Base-by-base conservation (phyloP, 2,888 invertebrate genomes). In the Schizaphis graminum region DNA sequence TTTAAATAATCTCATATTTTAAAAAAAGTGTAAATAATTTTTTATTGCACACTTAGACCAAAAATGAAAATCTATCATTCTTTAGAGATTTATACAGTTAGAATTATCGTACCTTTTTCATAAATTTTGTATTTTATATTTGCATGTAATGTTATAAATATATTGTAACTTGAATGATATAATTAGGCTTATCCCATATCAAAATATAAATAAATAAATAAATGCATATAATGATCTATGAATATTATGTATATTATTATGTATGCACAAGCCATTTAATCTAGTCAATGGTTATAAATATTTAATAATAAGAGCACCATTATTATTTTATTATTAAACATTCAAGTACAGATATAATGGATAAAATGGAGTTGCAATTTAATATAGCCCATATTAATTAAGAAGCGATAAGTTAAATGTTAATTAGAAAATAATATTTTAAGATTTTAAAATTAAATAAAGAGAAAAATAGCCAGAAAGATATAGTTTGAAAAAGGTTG, bases 281-380 rank as follows among this genome's bases (percentile, higher is more conserved):
- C 41, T 84, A 57, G 24, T 91, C 11, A 7, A 84, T 49, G 21
- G 35, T 91, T 77, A 91, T 77, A 35, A 91, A 67, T 53, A 91
- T 85, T n/a, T n/a, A 91, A 85, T 91, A 85, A 44, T 44, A 57
- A 91, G 56, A 91, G 85, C 57, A 91, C 91, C 85, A 85, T 86
- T n/a, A 86, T 91, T 85, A 84, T 84, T 44, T 53, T 57, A 4
- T 44, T 91, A 91, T 21, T 67, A 49, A 91, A 85, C 16, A 91
- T 35, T 57, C 21, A 91, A 86, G 35, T 28, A 91, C 41, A 53
- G 41, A 53, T 91, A n/a, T 47, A 85, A n/a, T n/a, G 21, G 67
- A 67, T 91, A n/a, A 57, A 85, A n/a, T n/a, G 21, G 67, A 67
- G 16, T 2, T 35, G 67, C 16, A 67, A 67, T 67, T 16, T 67